These are phyloP conservation scores for Ctenosaura bakeri DNA, from an alignment of 2,797 vertebrate genomes.

Conservation along the genomic window DNA sequence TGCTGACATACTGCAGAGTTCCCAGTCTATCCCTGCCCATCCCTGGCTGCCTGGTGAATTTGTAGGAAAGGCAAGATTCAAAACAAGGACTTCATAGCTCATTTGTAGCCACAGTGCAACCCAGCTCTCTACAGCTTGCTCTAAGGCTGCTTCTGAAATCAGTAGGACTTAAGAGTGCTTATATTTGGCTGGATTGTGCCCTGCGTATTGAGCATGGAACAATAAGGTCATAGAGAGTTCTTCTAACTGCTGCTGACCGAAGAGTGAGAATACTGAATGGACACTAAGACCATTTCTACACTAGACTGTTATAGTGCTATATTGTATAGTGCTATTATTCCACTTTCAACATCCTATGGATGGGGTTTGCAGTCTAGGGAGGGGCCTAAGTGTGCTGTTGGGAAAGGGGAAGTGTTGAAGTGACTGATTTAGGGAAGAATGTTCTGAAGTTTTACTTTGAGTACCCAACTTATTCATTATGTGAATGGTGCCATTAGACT, in stretches of 20 bases:
- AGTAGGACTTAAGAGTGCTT: background rate
- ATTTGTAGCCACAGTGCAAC: background rate
- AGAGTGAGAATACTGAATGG: background rate
- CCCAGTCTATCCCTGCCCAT: background rate
- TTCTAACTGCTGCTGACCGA: background rate
- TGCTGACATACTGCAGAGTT: background rate
- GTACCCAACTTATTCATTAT: constrained; percentile 17
- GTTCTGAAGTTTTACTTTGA: constrained; percentile 26
- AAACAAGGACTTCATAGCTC: background rate
- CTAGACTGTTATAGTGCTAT: too few species aligned
- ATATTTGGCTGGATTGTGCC: constrained; percentile 14
- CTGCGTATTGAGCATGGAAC: background rate
- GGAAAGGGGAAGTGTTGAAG: constrained; percentile 8
- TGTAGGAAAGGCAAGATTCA: background rate
- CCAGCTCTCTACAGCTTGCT: background rate
- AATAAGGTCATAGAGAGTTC: background rate
- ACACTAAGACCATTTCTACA: background rate
- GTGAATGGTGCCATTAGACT: background rate
- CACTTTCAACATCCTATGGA: too few species aligned
- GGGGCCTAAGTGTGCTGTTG: background rate
- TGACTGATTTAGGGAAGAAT: constrained; percentile 9
- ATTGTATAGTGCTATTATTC: too few species aligned
- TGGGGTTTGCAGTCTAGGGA: too few species aligned
- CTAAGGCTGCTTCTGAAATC: background rate
- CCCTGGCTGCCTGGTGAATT: background rate